Evolutionary conservation across 2,113 vertebrate species (phyloP).

Genomic region (Plectropomus leopardus): DNA sequence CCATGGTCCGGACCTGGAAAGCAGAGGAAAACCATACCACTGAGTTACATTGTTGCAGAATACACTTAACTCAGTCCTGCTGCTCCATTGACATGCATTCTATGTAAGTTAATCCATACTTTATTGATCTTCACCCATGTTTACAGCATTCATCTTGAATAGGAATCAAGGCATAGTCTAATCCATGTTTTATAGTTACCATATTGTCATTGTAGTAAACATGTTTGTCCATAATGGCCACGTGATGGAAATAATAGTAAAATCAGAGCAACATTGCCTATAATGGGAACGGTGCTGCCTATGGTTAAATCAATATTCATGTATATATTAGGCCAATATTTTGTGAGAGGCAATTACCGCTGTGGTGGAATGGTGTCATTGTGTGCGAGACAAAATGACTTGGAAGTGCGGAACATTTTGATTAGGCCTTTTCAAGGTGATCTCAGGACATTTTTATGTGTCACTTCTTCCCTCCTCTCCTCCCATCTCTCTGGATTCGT

Average conservation of each 20-base stretch:
- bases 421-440: slow-evolving; percentile 85
- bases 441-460: slow-evolving; percentile 79
- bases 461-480: slow-evolving; percentile 59
- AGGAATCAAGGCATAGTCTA: slow-evolving; percentile 47
- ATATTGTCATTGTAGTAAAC: slow-evolving; percentile 48
- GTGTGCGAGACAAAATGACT: slow-evolving; percentile 66
- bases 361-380: slow-evolving; percentile 60
- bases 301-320: slow-evolving; percentile 82
- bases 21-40: neutral
- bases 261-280: slow-evolving; percentile 52
- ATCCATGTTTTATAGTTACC: slow-evolving; percentile 61
- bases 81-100: slow-evolving; percentile 33
- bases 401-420: slow-evolving; percentile 69
- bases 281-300: slow-evolving; percentile 62
- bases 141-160: slow-evolving; percentile 68
- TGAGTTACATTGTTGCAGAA: neutral
- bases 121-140: slow-evolving; percentile 64
- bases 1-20: neutral
- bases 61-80: slow-evolving; percentile 1
- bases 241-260: slow-evolving; percentile 69
- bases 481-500: slow-evolving; percentile 48
- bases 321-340: slow-evolving; percentile 62
- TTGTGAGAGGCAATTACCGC: slow-evolving; percentile 65
- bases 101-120: slow-evolving; percentile 51
- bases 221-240: slow-evolving; percentile 47